Evolutionary conservation across 92 coral and sea anemone genomes (phyloP).

Genomic region (Blastomussa wellsi): DNA sequence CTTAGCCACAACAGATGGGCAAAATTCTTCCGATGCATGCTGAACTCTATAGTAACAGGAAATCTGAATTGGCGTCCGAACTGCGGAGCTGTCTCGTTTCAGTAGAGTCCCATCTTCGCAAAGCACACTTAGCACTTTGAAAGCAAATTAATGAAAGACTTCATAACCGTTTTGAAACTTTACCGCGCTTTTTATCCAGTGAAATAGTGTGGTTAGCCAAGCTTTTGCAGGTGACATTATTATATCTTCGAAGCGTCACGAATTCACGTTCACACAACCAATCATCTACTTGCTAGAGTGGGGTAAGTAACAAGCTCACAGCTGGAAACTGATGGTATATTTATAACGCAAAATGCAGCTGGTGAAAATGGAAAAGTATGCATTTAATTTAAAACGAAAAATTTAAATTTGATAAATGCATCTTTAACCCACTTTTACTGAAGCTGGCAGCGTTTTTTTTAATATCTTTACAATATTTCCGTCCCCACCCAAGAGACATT

Average conservation of each 20-base stretch:
- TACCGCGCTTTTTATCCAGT: conserved; percentile 51
- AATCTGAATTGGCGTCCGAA: conserved; percentile 2
- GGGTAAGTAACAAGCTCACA: background rate
- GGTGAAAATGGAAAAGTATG: background rate
- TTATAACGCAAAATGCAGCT: background rate
- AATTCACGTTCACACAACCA: background rate
- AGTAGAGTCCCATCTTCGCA: background rate
- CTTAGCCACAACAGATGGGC: conserved; percentile 25
- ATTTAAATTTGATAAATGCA: background rate
- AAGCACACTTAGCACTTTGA: background rate
- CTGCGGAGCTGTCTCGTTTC: background rate
- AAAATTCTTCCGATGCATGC: conserved; percentile 26
- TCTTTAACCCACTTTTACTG: background rate
- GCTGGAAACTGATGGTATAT: no score
- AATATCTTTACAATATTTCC: background rate
- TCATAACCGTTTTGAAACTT: conserved; percentile 42
- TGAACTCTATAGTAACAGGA: conserved; percentile 38
- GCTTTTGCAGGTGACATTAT: conserved; percentile 39
- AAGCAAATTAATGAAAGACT: background rate
- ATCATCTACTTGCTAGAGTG: background rate
- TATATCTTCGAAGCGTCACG: conserved; percentile 26
- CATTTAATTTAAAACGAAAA: background rate
- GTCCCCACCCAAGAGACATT: conserved; percentile 1
- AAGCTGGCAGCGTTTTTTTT: background rate
- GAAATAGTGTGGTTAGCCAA: conserved; percentile 25